Conservation (phyloP, 2,888 invertebrate species). For the Onthophagus sagittarius region DNA sequence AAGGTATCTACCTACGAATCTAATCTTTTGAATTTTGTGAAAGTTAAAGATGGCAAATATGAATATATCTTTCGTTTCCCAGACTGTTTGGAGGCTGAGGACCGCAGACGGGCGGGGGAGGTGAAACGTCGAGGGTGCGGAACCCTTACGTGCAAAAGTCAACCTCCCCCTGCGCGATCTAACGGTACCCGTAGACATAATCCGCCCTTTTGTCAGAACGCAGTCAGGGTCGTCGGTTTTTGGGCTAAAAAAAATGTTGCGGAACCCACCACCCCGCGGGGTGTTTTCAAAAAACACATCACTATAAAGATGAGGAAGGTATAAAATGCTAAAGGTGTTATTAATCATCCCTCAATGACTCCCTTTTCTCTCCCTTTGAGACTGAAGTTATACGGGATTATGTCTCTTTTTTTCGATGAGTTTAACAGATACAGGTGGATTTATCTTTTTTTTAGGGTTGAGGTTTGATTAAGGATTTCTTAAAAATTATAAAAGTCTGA, state of each 20-base stretch:
- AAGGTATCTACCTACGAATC: not conserved
- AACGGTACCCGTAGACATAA: constrained; percentile 29
- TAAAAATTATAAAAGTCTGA: too few relatives aligned
- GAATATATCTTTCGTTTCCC: not conserved
- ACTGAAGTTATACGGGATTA: not conserved
- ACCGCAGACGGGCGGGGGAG: constrained; percentile 1
- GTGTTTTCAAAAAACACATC: constrained; percentile 3
- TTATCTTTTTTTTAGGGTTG: not conserved
- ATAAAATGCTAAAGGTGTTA: not conserved
- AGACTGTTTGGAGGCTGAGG: constrained; percentile 5
- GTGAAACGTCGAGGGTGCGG: not conserved
- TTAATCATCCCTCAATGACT: not conserved
- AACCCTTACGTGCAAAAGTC: constrained; percentile 33
- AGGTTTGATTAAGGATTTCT: too few relatives aligned
- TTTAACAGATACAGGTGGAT: not conserved
- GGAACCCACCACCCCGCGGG: constrained; percentile 14
- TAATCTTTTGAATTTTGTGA: not conserved
- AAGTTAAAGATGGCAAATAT: not conserved
- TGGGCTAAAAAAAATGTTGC: not conserved
- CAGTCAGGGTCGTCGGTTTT: not conserved
- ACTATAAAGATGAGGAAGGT: not conserved
- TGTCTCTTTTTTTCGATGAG: constrained; percentile 8
- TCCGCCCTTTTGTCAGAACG: constrained; percentile 3
- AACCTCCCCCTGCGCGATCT: constrained; percentile 31
- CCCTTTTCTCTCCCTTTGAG: not conserved